Base-by-base conservation (phyloP, 2,113 vertebrate genomes). In the Notothenia rossii region DNA sequence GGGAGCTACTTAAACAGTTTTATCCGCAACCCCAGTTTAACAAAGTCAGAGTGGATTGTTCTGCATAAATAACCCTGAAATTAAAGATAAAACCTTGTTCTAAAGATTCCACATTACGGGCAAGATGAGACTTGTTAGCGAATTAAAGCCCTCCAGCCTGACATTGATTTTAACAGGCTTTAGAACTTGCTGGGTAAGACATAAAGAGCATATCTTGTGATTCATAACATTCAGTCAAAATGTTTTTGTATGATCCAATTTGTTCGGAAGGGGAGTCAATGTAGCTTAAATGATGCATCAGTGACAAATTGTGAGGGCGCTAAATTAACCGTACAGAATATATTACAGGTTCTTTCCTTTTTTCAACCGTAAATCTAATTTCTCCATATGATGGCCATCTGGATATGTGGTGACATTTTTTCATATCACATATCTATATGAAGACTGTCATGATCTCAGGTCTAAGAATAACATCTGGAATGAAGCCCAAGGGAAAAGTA, bases 21-120 rank as follows among this genome's bases (percentile, higher is more conserved):
- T 56, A 85, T 29, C 45, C 59, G 55, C 75, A 55, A 62, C 14
- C 46, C 13, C 43, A 50, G 56, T 72, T 68, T 56, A 25, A 59
- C 61, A 59, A 61, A 72, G 43, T 76, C 2, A 4, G 59, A 64
- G 25, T 66, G 53, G 76, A 78, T 63, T 77, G 74, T 82, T 74
- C 72, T 48, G 2, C 50, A 55, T 56, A 77, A 75, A 80, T 75
- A 81, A 84, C 49, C 46, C 66, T 75, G 66, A 63, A 82, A 70
- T 51, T 14, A 70, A 68, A 87, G 62, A 40, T 46, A 75, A 78
- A 74, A 67, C 45, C 48, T 50, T 0, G 29, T 72, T 71, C 29
- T 56, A 59, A 59, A 81, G 71, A 77, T 79, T 79, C 64, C 73
- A 65, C 56, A 58, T 72, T 49, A 45, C 6, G 5, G 70, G 51